Percentiles rank a stretch among this genome's conserved stretches.
phyloP scores from a whole-genome alignment of 1,140 invertebrate genomes.

The Muscidifurax raptorellus region DNA sequence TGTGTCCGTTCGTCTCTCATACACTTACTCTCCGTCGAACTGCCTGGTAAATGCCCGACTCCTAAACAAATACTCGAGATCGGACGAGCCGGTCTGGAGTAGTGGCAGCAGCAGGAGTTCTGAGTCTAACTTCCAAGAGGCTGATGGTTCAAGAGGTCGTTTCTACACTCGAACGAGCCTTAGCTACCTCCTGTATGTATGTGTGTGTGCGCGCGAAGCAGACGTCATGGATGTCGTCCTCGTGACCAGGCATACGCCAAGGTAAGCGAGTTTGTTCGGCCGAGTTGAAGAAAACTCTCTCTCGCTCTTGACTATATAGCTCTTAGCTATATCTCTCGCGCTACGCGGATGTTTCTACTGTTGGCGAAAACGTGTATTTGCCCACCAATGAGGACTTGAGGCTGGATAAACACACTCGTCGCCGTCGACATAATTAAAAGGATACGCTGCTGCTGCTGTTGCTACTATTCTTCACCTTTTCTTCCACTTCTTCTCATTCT shows the following conservation, averaged over 20 bases:
- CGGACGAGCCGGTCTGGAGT: not conserved
- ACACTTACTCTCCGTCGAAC: constrained; percentile 11
- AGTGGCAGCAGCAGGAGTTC: not conserved
- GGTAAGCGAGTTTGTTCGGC: constrained; percentile 27
- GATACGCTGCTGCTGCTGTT: constrained; percentile 4
- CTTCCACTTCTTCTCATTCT: not conserved
- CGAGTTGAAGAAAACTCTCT: constrained; percentile 23
- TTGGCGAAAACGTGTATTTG: constrained; percentile 21
- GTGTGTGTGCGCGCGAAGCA: not conserved
- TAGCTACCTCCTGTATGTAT: constrained; percentile 9
- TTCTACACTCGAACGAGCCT: constrained; percentile 54
- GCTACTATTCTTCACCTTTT: not conserved
- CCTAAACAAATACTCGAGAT: constrained; percentile 62
- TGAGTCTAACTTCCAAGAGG: constrained; percentile 53
- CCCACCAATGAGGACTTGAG: constrained; percentile 22
- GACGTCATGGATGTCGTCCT: constrained; percentile 4
- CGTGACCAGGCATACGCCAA: not conserved
- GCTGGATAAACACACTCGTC: constrained; percentile 39
- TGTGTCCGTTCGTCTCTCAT: not conserved
- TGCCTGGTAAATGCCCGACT: constrained; percentile 56
- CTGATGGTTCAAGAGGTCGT: constrained; percentile 57
- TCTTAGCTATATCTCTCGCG: not conserved
- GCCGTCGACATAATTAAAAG: constrained; percentile 41
- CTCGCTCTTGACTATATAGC: not conserved
- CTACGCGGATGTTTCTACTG: not conserved